Conservation (phyloP, 2,888 invertebrate species). For the Agrotis exclamationis region DNA sequence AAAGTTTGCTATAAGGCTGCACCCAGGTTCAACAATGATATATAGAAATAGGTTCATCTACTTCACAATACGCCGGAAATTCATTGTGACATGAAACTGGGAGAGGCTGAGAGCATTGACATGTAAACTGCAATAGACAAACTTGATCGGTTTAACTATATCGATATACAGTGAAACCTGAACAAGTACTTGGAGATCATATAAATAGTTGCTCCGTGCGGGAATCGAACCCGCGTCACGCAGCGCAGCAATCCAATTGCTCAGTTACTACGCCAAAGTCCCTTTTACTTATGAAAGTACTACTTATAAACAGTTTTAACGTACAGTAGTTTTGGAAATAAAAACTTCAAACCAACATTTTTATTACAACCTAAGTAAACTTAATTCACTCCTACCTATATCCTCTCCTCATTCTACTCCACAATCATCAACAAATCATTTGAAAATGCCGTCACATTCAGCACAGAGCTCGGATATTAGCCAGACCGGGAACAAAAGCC, state of each 20-base stretch:
- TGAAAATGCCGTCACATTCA: slow-evolving; percentile 18
- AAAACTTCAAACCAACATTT: background rate
- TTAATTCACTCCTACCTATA: background rate
- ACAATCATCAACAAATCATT: slow-evolving; percentile 28
- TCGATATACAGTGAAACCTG: too few relatives aligned
- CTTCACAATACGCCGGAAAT: slow-evolving; percentile 24
- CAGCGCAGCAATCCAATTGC: too few relatives aligned
- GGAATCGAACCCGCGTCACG: too few relatives aligned
- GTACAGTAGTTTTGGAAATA: too few relatives aligned
- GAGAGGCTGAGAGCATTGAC: slow-evolving; percentile 4
- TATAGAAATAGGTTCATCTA: slow-evolving; percentile 5
- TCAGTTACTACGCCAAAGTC: too few relatives aligned
- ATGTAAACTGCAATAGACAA: background rate
- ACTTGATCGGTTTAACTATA: background rate
- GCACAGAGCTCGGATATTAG: slow-evolving; percentile 49
- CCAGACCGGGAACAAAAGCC: slow-evolving; percentile 60
- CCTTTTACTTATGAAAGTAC: too few relatives aligned
- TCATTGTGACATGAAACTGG: background rate
- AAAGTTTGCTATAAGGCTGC: slow-evolving; percentile 6
- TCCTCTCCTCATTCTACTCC: background rate
- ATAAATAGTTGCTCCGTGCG: too few relatives aligned
- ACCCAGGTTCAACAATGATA: slow-evolving; percentile 13
- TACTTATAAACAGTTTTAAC: too few relatives aligned
- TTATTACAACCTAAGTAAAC: background rate
- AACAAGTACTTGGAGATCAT: too few relatives aligned